phyloP scores from a whole-genome alignment of 1,140 invertebrate species.

The Drosophila melanogaster region DNA sequence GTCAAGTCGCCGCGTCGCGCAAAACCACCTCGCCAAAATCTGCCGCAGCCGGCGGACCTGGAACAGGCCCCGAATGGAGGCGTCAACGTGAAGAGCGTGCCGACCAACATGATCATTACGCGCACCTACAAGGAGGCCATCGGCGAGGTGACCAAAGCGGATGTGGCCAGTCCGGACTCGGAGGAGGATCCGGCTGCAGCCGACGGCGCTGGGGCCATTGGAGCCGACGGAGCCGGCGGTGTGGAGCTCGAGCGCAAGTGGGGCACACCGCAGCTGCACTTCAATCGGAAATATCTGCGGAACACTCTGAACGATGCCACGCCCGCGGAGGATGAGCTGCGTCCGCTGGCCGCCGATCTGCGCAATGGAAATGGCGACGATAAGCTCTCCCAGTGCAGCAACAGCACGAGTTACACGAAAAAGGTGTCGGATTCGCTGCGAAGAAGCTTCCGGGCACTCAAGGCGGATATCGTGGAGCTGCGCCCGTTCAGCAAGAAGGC shows the following conservation, averaged over 20 bases:
- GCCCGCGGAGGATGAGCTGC: conserved; percentile 52
- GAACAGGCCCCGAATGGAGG: conserved; percentile 56
- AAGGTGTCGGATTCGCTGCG: conserved; percentile 69
- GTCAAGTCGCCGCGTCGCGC: conserved; percentile 68
- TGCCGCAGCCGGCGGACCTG: conserved; percentile 55
- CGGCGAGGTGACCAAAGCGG: conserved; percentile 23
- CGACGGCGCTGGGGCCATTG: neutral
- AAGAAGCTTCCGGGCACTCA: conserved; percentile 70
- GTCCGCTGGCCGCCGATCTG: conserved; percentile 40
- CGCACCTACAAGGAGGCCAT: conserved; percentile 72
- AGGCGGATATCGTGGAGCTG: conserved; percentile 69
- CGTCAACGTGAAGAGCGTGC: conserved; percentile 73
- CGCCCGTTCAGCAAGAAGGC: conserved; percentile 65
- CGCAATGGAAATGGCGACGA: conserved; percentile 51
- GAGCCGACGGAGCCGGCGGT: neutral
- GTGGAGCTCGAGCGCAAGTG: conserved; percentile 68
- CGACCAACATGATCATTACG: conserved; percentile 72
- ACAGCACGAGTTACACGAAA: conserved; percentile 74
- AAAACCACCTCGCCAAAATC: conserved; percentile 53
- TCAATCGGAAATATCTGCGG: conserved; percentile 79
- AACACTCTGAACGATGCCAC: conserved; percentile 44
- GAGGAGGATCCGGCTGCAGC: conserved; percentile 30
- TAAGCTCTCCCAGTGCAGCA: conserved; percentile 76
- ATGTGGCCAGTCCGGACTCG: conserved; percentile 20
- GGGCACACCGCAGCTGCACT: conserved; percentile 80